Evolutionary conservation across 2,888 invertebrate species (phyloP).

Genomic region (Apamea monoglypha): DNA sequence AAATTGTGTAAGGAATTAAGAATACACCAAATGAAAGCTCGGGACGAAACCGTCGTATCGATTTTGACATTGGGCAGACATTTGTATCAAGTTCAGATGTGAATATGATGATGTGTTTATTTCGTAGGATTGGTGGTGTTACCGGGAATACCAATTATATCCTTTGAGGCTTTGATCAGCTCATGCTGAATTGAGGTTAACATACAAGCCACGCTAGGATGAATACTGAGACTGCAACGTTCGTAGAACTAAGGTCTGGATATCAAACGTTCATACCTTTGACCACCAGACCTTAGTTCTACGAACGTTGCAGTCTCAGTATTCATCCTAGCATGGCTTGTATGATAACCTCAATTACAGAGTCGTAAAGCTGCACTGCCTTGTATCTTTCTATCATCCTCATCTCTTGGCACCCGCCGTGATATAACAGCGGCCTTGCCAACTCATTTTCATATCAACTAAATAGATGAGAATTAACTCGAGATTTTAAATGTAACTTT

Average conservation of each 20-base stretch:
- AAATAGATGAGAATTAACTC: conserved; percentile 33
- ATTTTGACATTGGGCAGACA: neutral
- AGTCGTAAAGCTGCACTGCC: conserved; percentile 12
- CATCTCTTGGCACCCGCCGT: conserved; percentile 53
- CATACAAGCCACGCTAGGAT: neutral
- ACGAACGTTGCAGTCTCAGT: neutral
- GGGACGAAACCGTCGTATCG: neutral
- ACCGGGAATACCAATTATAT: neutral
- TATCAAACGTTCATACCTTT: too few relatives aligned
- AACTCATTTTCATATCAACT: conserved; percentile 59
- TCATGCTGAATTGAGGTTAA: conserved; percentile 30
- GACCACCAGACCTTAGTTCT: neutral
- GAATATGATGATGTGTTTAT: neutral
- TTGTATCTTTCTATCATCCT: conserved; percentile 53
- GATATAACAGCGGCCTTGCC: conserved; percentile 42
- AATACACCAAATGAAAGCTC: conserved; percentile 4
- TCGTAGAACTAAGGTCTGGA: neutral
- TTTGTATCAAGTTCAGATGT: neutral
- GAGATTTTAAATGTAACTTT: conserved; percentile 24
- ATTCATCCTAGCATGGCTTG: neutral
- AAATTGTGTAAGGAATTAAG: conserved; percentile 18
- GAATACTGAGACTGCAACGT: too few relatives aligned
- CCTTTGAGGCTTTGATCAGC: neutral
- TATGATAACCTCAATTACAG: conserved; percentile 21
- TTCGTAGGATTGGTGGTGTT: neutral